Evolutionary conservation across 2,888 invertebrate genomes (phyloP), one percentile per base, ranked within the genome.

Genomic region (Andrena chrysosceles): DNA sequence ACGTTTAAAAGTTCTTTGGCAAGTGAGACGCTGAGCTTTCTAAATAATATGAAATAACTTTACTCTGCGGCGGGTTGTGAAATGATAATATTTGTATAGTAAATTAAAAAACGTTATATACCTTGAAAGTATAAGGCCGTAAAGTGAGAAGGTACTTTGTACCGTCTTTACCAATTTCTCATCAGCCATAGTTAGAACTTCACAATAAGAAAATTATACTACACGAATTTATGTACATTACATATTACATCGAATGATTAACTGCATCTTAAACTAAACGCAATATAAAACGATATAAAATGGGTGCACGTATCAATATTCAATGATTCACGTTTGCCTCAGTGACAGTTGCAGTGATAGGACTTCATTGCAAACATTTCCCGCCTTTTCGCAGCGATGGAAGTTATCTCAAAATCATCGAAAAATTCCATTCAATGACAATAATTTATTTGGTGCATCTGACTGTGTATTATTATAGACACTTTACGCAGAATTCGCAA

Each of bases 21-120:
- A 48, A 98, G 94, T 87, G 96, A 96, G 3, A 94, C 94, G 89
- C 96, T 96, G 42, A 98, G 97, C 89, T 98, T 98, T 79, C 96
- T 96, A 76, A 13, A 72, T 6, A 56, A 62, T 56, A 69, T 6
- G 49, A 59, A 2, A 35, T 66, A 23, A 29, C 16, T 29, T 60
- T 73, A 10, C 64, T 13, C 42, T 20, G 33, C 68, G 68, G 52
- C 77, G 67, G 52, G 33, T 35, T n/a, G 2, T 35, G 75, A 29
- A 54, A 62, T 56, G 10, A 56, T 20, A 56, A 20, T 35, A 49
- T 73, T 71, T 75, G 69, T 48, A 67, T 67, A 63, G 3, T 42
- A 16, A 69, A 70, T 60, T 64, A 60, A 31, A 70, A 42, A 42
- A 56, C 69, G 49, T 2, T 72, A 76, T 78, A 86, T 93, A 95